phyloP scores from a whole-genome alignment of 2,888 invertebrate genomes.

The Yponomeuta malinellus region DNA sequence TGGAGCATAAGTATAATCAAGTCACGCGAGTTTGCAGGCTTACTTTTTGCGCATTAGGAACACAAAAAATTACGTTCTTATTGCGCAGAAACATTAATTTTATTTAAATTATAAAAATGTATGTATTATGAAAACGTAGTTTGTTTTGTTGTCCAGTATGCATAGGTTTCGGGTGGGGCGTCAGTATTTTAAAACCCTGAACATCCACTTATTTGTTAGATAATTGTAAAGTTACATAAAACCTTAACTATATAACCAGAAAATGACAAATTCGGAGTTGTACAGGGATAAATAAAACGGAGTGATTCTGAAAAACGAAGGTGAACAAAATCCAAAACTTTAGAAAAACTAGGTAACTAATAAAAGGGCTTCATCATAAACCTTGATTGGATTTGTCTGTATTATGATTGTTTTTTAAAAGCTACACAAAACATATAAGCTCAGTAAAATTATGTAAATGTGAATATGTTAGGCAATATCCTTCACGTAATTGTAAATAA shows the following conservation, averaged over 20 bases:
- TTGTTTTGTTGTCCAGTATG: no score
- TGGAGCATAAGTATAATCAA: no score
- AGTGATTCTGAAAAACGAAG: conserved; percentile 20
- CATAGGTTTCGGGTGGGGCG: no score
- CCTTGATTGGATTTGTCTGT: conserved; percentile 30
- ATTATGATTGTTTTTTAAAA: conserved; percentile 51
- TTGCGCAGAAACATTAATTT: no score
- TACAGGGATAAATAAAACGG: conserved; percentile 64
- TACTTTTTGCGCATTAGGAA: no score
- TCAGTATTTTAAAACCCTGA: no score
- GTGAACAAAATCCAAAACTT: conserved; percentile 35
- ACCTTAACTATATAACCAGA: conserved; percentile 27
- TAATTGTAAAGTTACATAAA: background rate
- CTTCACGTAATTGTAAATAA: conserved; percentile 63
- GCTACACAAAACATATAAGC: conserved; percentile 53
- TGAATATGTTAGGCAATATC: conserved; percentile 55
- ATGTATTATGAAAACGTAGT: no score
- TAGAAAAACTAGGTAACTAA: background rate
- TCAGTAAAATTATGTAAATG: conserved; percentile 53
- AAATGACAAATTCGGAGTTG: conserved; percentile 71
- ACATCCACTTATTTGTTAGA: background rate
- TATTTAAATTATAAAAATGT: no score
- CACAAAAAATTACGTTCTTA: no score
- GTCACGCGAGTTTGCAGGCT: no score
- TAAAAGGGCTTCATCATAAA: conserved; percentile 29